A percentile compares a stretch with the other conserved stretches of the same genome.
Conservation (phyloP, 2,113 vertebrate genomes). For the Campylorhamphus procurvoides region DNA sequence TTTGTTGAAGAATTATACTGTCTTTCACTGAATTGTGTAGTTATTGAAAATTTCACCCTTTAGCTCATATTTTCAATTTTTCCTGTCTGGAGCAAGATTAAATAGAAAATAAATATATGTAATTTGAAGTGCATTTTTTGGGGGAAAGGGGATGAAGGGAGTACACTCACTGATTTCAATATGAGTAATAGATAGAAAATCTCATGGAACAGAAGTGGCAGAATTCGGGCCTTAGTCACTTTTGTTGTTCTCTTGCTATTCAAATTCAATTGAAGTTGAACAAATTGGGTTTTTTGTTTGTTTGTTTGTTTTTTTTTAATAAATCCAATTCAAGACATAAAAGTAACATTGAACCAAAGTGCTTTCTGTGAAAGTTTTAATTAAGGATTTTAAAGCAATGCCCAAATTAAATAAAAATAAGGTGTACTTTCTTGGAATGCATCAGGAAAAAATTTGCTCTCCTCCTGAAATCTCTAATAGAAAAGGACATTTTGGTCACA, state of each 20-base stretch:
- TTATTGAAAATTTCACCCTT: not conserved
- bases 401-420: not conserved
- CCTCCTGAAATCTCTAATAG: not conserved
- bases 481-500: not conserved
- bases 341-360: not conserved
- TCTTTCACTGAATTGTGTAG: not conserved
- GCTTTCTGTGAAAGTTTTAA: not conserved
- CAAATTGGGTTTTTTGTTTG: not conserved
- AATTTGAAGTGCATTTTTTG: not conserved
- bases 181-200: not conserved
- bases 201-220: not conserved
- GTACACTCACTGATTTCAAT: not conserved
- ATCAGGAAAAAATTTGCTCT: not conserved
- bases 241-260: not conserved
- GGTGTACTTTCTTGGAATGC: not conserved
- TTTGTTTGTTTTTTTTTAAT: not conserved
- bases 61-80: not conserved
- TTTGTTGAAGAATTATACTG: not conserved
- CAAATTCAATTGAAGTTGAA: not conserved
- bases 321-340: not conserved
- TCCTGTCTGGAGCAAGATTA: not conserved
- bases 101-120: not conserved
- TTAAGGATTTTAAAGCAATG: not conserved
- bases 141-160: accelerated
- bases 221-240: not conserved